Evolutionary conservation across 2,888 invertebrate genomes (phyloP), one percentile per base, ranked within the genome.

Genomic region (Leptura quadrifasciata): DNA sequence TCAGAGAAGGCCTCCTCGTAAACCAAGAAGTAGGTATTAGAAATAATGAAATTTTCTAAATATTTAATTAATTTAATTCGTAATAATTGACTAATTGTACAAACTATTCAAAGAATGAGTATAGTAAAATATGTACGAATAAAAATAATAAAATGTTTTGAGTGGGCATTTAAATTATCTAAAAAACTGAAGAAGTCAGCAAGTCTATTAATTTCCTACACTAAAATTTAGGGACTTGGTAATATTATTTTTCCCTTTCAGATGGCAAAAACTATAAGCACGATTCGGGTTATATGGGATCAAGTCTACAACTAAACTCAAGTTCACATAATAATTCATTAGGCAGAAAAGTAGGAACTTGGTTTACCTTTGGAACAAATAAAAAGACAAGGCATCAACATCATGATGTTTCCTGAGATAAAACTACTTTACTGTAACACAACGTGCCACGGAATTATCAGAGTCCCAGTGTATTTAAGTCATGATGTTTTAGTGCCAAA

Each of bases 341-440:
- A 80, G 91, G 91, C 60, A 88, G 91, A 55, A 91, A 91, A 85
- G 91, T 92, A 78, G 91, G 91, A 71, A 91, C 91, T 18, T 92
- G 91, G 92, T 92, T 92, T 82, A 92, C 90, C 63, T 92, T 91
- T 81, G 91, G 91, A 65, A 90, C 90, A 81, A 90, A 89, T 84
- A 91, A 91, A 84, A 92, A 92, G 84, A 87, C 90, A 27, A 88
- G 91, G 77, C 89, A 89, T 80, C 88, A 87, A 72, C 86, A 88
- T 58, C 88, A 89, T 60, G 89, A 88, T 79, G 86, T 89, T 84
- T 90, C 90, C 86, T 90, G 91, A 91, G 90, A 90, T 87, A 90
- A 89, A 87, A 90, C 90, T 76, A 91, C 91, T 86, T 90, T 91
- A 84, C 87, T 89, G 87, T 89, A 89, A 86, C 83, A 63, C 20